Evolutionary conservation across 2,113 vertebrate genomes (phyloP).

Genomic region (Poecile atricapillus): DNA sequence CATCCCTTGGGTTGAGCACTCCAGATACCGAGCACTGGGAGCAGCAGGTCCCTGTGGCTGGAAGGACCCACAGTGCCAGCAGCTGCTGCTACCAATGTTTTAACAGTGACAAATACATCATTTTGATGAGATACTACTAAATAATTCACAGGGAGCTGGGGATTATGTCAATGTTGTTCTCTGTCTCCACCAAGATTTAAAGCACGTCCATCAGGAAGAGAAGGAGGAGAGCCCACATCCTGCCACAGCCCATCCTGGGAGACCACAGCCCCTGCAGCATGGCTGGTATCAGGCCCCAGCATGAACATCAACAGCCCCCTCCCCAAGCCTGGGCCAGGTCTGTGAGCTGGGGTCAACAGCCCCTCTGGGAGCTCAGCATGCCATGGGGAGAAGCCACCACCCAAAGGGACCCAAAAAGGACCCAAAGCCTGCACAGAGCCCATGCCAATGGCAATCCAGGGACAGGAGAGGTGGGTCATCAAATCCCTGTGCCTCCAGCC

Average conservation of each 20-base stretch:
- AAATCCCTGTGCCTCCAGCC: background rate
- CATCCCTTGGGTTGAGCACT: background rate
- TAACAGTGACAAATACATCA: constrained; percentile 61
- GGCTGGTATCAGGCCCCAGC: background rate
- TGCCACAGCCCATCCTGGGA: background rate
- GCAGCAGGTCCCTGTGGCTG: constrained; percentile 13
- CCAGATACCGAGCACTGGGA: background rate
- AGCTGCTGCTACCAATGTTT: constrained; percentile 35
- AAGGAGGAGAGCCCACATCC: constrained; percentile 34
- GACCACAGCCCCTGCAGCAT: background rate
- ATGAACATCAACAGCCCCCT: background rate
- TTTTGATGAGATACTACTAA: constrained; percentile 65
- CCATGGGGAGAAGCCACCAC: background rate
- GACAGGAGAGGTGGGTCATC: background rate
- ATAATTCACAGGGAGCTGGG: constrained; percentile 63
- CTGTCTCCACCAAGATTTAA: constrained; percentile 54
- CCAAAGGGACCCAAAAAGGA: background rate
- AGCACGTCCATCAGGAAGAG: constrained; percentile 40
- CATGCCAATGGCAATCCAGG: background rate
- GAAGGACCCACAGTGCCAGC: constrained; percentile 30
- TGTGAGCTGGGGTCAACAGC: background rate
- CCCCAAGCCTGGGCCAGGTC: rapidly evolving
- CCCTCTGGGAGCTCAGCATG: background rate
- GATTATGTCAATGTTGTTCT: constrained; percentile 66
- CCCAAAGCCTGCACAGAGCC: background rate